These are phyloP conservation scores for Serilophus lunatus DNA, from an alignment of 2,113 vertebrate species.

Conservation along the genomic window DNA sequence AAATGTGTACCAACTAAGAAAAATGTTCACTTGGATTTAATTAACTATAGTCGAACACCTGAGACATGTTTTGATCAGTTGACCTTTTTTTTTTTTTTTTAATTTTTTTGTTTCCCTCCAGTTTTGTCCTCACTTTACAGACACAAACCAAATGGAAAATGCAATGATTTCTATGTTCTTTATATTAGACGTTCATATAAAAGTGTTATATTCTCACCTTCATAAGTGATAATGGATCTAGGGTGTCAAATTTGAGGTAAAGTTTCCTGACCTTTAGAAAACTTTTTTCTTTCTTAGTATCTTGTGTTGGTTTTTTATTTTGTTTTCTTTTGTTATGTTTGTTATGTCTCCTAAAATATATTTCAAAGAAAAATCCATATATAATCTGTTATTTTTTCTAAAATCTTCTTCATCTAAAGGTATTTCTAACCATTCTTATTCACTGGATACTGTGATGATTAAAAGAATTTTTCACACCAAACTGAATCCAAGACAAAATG, in stretches of 20 bases:
- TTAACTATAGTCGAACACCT: background rate
- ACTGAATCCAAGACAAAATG: background rate
- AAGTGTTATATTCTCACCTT: background rate
- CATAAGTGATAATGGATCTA: background rate
- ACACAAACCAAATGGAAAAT: background rate
- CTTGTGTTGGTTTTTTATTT: background rate
- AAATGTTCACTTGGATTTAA: constrained; percentile 7
- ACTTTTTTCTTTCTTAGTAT: background rate
- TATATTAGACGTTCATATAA: background rate
- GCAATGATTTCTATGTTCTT: background rate
- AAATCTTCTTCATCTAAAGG: background rate
- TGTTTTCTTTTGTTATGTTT: background rate
- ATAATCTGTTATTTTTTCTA: background rate
- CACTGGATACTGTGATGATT: background rate
- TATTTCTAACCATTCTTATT: background rate
- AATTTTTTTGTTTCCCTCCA: background rate
- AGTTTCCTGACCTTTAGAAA: background rate
- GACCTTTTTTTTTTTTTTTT: too few species aligned
- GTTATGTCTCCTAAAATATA: background rate
- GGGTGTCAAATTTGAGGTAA: background rate
- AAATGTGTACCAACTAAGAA: background rate
- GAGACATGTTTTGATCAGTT: background rate
- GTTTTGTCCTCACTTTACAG: background rate
- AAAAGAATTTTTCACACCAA: too few species aligned
- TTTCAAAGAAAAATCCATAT: background rate